Conservation (phyloP, 1,140 invertebrate genomes). For the Aporrectodea caliginosa region DNA sequence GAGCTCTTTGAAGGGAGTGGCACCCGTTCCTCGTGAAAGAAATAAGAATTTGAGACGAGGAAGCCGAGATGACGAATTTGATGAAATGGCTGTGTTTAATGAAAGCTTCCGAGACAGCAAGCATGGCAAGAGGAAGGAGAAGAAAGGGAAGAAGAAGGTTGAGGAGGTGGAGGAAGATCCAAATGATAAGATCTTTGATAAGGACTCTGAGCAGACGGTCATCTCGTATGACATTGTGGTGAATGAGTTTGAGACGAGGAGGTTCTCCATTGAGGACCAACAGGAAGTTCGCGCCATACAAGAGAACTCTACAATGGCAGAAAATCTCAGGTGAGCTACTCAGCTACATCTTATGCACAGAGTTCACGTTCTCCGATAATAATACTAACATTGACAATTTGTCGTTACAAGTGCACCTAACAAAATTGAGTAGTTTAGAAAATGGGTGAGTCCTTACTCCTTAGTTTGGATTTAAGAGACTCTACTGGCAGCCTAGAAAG, state of each 20-base stretch:
- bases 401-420: too few species aligned
- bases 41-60: not conserved
- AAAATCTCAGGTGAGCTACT: not conserved
- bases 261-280: not conserved
- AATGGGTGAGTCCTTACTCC: too few species aligned
- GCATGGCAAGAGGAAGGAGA: too few species aligned
- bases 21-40: not conserved
- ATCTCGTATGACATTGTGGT: not conserved
- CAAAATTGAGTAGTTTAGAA: too few species aligned
- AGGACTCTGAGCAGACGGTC: not conserved
- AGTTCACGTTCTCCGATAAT: too few species aligned
- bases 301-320: not conserved
- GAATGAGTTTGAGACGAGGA: not conserved
- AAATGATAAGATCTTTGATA: not conserved
- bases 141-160: constrained; percentile 21
- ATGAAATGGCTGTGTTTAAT: not conserved
- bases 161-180: not conserved
- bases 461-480: too few species aligned
- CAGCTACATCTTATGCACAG: too few species aligned
- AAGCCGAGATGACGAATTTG: not conserved
- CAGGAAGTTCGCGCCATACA: not conserved
- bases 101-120: not conserved
- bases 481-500: too few species aligned
- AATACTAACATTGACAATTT: too few species aligned
- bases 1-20: not conserved